Evolutionary conservation across 2,113 vertebrate genomes (phyloP), one percentile per base, ranked within the genome.

Genomic region (Corythoichthys haematopterus): DNA sequence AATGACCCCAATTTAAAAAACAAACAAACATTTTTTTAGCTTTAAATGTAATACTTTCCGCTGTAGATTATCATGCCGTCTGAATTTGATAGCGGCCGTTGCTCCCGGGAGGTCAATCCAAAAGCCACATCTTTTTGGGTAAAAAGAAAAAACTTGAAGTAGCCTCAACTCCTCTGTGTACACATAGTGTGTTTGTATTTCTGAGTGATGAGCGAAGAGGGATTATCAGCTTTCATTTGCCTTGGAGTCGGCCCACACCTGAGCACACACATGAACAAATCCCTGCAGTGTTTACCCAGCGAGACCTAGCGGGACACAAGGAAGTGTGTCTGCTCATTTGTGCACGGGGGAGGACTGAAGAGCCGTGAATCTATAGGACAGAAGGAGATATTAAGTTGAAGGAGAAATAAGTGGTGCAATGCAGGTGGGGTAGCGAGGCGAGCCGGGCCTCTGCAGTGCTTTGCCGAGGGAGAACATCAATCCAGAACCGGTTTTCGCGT

Each of bases 401-500:
- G 82, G 87, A 88, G 87, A 86, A 84, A 85, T 83, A 84, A 80
- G 75, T 91, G 90, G 86, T 90, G 88, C 89, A 91, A 85, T 90
- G 89, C 87, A 88, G 88, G 86, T 84, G 76, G 43, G 38, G 69
- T 53, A 52, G 58, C 67, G n/a, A 64, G 51, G 70, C 52, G 63
- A 68, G 65, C 69, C 61, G 62, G 78, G 74, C 70, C 78, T 87
- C 87, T 83, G 87, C 85, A 87, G 83, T 86, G 76, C 71, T 84
- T 81, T 81, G 67, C 77, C 68, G 69, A 74, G 57, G 73, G 77
- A 78, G 70, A 84, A 76, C 84, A 88, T 88, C 84, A 88, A 85
- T 85, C 79, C 79, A 72, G 53, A 79, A 71, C 72, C 81, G 80
- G 74, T 65, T 75, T 69, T 69, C 57, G 66, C 40, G 79, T 68